A percentile compares a stretch with the other conserved stretches of the same genome.
Conservation (phyloP, 1,140 invertebrate species). For the Conopomorpha cramerella region DNA sequence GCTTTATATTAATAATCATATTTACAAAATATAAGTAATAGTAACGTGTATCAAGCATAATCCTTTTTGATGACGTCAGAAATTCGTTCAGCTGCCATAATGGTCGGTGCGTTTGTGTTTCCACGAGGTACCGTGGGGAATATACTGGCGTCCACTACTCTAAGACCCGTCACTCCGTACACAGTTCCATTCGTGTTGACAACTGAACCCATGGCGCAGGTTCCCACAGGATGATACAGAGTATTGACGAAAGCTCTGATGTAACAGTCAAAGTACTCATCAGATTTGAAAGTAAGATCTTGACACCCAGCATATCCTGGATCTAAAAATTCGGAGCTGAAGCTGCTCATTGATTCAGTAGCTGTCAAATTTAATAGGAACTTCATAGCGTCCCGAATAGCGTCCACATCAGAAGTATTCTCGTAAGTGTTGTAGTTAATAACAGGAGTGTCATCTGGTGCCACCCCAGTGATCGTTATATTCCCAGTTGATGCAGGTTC, state of each 20-base stretch:
- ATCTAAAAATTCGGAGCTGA: constrained; percentile 34
- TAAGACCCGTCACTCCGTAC: constrained; percentile 48
- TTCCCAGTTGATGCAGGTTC: too few relatives aligned
- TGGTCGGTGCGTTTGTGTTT: constrained; percentile 27
- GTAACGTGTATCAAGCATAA: too few relatives aligned
- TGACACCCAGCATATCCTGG: constrained; percentile 45
- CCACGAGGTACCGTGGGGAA: constrained; percentile 31
- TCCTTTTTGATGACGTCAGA: constrained; percentile 73
- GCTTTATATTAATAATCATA: too few relatives aligned
- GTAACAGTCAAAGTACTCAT: constrained; percentile 68
- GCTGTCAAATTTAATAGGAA: constrained; percentile 55
- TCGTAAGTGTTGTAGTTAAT: too few relatives aligned
- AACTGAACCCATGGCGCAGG: constrained; percentile 66
- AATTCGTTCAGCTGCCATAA: constrained; percentile 73
- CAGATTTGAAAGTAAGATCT: constrained; percentile 65
- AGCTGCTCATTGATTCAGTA: constrained; percentile 58
- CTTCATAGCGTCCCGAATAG: too few relatives aligned
- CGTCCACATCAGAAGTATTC: too few relatives aligned
- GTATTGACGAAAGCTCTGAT: constrained; percentile 25
- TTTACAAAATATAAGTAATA: too few relatives aligned
- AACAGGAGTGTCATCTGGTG: too few relatives aligned
- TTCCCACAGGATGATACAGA: constrained; percentile 47
- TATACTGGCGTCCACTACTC: constrained; percentile 31
- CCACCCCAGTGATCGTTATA: too few relatives aligned
- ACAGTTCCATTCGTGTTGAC: constrained; percentile 59